These are phyloP conservation scores for Tyrophagus putrescentiae DNA, from an alignment of 1,140 invertebrate genomes.

Conservation along the genomic window DNA sequence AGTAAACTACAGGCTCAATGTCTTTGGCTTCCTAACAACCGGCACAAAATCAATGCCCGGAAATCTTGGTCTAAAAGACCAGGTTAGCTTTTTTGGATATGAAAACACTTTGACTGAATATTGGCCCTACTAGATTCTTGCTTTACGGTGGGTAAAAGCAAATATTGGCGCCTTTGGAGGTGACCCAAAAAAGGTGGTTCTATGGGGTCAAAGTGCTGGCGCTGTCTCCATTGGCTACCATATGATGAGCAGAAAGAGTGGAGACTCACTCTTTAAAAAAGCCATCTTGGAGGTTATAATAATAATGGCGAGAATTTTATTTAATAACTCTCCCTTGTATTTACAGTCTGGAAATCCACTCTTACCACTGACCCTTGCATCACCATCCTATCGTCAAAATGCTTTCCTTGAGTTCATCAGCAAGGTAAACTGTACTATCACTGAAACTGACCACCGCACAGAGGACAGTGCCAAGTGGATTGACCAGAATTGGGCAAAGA, in stretches of 20 bases:
- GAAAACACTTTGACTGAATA: not conserved
- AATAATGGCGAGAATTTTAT: too few relatives aligned
- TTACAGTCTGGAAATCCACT: conserved; percentile 8
- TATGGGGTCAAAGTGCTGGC: conserved; percentile 16
- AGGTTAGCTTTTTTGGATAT: not conserved
- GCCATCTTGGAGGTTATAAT: conserved; percentile 15
- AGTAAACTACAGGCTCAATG: conserved; percentile 83
- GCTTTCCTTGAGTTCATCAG: not conserved
- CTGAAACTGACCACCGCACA: too few relatives aligned
- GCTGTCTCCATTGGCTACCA: conserved; percentile 8
- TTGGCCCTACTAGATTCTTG: conserved; percentile 32
- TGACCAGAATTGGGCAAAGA: not conserved
- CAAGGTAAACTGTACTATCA: not conserved
- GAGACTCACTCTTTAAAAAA: not conserved
- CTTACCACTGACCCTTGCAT: conserved; percentile 4
- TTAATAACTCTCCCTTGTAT: too few relatives aligned
- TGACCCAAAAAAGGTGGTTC: conserved; percentile 28
- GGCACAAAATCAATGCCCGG: conserved; percentile 45
- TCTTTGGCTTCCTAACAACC: conserved; percentile 81
- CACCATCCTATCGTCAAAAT: not conserved
- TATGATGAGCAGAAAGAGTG: not conserved
- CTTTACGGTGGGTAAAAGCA: conserved; percentile 34
- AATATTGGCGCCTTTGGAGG: conserved; percentile 35
- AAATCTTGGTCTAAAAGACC: conserved; percentile 10
- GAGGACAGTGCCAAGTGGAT: not conserved